A percentile compares a stretch with the other conserved stretches of the same genome.
phyloP scores from a whole-genome alignment of 2,797 vertebrate genomes.

The Premnoplex brunnescens region DNA sequence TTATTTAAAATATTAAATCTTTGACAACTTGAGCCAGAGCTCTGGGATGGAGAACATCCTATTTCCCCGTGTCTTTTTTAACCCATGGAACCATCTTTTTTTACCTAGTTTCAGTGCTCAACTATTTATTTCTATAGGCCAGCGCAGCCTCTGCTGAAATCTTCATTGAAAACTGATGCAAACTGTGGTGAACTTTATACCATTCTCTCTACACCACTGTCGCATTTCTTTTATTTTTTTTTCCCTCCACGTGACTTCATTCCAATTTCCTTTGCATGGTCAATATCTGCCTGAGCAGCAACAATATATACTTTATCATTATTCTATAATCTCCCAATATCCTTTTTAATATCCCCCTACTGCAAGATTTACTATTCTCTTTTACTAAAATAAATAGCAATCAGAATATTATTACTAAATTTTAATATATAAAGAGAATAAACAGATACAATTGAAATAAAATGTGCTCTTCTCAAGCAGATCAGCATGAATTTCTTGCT shows the following conservation, averaged over 20 bases:
- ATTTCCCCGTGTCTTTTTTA: neutral
- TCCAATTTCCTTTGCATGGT: conserved; percentile 13
- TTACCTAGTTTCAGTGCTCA: neutral
- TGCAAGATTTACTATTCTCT: neutral
- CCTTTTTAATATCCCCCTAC: conserved; percentile 31
- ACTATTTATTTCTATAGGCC: neutral
- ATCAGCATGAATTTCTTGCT: neutral
- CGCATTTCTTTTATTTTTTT: neutral
- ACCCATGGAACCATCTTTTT: neutral
- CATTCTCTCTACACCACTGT: neutral
- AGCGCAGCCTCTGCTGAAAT: neutral
- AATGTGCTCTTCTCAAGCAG: neutral
- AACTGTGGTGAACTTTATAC: neutral
- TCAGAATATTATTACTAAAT: neutral
- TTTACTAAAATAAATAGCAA: conserved; percentile 9
- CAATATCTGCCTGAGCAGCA: neutral
- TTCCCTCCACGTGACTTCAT: neutral
- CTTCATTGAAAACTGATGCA: neutral
- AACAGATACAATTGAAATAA: neutral
- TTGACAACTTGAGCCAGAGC: neutral
- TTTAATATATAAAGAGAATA: neutral
- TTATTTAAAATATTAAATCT: neutral
- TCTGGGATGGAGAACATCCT: neutral
- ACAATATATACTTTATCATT: conserved; percentile 4
- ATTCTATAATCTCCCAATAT: conserved; percentile 7